Percentiles rank a stretch among this genome's conserved stretches.
These are phyloP conservation scores for Salticus scenicus DNA, from an alignment of 2,888 invertebrate genomes.

Conservation along the genomic window DNA sequence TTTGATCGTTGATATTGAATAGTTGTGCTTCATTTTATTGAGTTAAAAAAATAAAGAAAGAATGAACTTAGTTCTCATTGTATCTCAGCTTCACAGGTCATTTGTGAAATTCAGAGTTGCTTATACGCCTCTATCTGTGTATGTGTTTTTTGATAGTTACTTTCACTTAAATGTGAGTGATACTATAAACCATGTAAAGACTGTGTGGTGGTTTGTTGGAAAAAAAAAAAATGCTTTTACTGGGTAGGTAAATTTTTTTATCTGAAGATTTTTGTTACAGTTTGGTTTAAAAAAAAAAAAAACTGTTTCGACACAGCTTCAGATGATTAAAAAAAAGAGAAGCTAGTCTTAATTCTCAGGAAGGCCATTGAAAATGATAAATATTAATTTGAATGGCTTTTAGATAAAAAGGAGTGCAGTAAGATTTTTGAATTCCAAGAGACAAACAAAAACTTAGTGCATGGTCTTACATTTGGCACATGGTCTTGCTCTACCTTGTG, in stretches of 20 bases:
- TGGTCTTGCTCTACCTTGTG: background rate
- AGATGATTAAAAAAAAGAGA: constrained; percentile 49
- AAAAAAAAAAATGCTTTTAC: background rate
- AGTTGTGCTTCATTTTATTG: too few species aligned
- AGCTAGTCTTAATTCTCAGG: constrained; percentile 67
- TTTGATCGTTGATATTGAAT: too few species aligned
- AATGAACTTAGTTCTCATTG: background rate
- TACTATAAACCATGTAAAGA: background rate
- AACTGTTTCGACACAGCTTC: constrained; percentile 60
- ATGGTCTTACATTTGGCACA: background rate
- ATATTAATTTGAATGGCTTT: background rate
- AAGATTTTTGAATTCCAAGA: constrained; percentile 9
- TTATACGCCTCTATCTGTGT: constrained; percentile 1
- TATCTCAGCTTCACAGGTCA: background rate
- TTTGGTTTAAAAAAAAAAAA: background rate
- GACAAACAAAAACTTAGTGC: background rate
- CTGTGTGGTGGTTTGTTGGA: constrained; percentile 20
- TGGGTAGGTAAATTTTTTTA: background rate
- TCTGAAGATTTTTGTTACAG: constrained; percentile 16
- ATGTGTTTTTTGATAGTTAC: constrained; percentile 8
- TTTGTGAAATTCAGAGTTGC: background rate
- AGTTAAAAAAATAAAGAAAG: too few species aligned
- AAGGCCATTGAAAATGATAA: constrained; percentile 30
- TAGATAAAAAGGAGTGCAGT: too few species aligned
- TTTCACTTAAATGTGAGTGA: background rate